These are phyloP conservation scores for Chaetodon trifasciatus DNA, from an alignment of 2,797 vertebrate species.

Conservation along the genomic window DNA sequence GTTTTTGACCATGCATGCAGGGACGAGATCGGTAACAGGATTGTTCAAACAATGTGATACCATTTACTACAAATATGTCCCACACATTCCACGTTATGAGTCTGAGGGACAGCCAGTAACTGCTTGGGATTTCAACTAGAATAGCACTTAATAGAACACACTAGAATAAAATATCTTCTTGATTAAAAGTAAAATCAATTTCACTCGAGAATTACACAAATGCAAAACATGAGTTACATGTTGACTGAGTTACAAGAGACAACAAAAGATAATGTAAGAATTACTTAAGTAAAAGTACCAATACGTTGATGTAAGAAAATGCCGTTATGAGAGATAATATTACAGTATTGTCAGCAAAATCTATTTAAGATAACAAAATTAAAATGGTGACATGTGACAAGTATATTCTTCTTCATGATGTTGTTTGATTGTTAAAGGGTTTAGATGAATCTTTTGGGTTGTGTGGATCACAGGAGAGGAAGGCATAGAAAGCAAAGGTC, in stretches of 20 bases:
- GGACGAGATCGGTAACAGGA: slow-evolving; percentile 5
- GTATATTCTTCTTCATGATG: too few species aligned
- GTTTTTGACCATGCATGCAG: background rate
- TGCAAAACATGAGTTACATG: background rate
- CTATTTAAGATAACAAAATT: background rate
- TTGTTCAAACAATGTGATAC: background rate
- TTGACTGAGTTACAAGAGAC: background rate
- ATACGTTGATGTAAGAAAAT: background rate
- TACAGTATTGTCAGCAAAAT: background rate
- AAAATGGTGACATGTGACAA: background rate
- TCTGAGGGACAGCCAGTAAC: background rate
- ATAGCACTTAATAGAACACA: background rate
- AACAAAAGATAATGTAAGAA: background rate
- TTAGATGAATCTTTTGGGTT: background rate
- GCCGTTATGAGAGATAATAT: background rate
- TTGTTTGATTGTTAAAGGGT: background rate
- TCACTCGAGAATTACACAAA: background rate
- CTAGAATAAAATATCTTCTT: background rate
- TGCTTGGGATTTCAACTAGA: background rate
- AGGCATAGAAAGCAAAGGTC: background rate
- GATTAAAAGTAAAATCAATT: background rate
- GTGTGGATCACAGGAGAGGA: background rate
- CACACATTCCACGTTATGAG: background rate
- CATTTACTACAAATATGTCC: background rate
- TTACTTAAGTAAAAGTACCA: background rate